Evolutionary conservation across 1,140 invertebrate genomes (phyloP).

Genomic region (Anthonomus grandis): DNA sequence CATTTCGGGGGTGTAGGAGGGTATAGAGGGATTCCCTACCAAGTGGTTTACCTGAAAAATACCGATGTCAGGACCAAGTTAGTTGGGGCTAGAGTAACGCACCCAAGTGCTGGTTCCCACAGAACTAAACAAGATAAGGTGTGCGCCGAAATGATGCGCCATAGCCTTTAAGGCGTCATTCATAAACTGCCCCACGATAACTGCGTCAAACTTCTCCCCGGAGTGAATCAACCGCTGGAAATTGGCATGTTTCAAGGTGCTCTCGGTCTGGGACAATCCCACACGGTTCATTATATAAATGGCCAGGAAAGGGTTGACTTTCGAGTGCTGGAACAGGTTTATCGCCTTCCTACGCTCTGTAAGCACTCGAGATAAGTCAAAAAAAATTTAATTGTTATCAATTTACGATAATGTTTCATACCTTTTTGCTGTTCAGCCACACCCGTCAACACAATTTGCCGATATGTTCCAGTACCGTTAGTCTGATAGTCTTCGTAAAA

Average conservation of each 20-base stretch:
- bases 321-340: conserved; percentile 40
- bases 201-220: conserved; percentile 56
- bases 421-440: conserved; percentile 24
- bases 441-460: conserved; percentile 43
- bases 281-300: conserved; percentile 24
- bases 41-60: conserved; percentile 32
- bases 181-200: conserved; percentile 65
- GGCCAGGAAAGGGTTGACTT: conserved; percentile 10
- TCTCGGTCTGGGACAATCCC: conserved; percentile 40
- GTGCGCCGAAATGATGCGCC: conserved; percentile 59
- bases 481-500: conserved; percentile 39
- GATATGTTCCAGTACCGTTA: conserved; percentile 40
- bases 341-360: conserved; percentile 46
- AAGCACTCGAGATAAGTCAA: conserved; percentile 2
- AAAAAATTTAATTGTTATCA: background rate
- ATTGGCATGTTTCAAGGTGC: conserved; percentile 20
- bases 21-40: conserved; percentile 48
- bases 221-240: conserved; percentile 30
- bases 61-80: background rate
- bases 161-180: conserved; percentile 64
- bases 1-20: conserved; percentile 47
- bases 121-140: conserved; percentile 55
- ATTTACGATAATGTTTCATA: background rate
- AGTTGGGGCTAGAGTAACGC: conserved; percentile 13
- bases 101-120: conserved; percentile 34